Conservation (phyloP, 2,888 invertebrate genomes). For the Anodontia alba region DNA sequence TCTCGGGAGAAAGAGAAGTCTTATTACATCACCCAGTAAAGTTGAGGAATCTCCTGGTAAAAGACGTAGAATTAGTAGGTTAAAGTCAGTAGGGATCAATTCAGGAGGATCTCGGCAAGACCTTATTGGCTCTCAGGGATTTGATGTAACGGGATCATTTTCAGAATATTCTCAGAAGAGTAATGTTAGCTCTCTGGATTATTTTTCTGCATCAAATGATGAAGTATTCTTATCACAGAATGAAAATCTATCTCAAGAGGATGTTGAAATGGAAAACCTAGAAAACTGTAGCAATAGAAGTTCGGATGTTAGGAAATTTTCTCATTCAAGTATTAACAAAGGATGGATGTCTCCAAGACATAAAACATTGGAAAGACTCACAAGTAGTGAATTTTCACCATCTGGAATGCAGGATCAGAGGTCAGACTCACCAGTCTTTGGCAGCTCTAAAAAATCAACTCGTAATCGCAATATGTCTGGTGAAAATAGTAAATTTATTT, state of each 20-base stretch:
- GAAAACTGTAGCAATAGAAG: neutral
- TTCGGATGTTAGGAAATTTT: neutral
- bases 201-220: conserved; percentile 68
- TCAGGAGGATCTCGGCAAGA: neutral
- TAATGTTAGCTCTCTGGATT: conserved; percentile 49
- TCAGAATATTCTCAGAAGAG: conserved; percentile 54
- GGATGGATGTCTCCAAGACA: conserved; percentile 19
- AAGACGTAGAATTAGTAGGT: neutral
- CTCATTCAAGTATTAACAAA: neutral
- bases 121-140: conserved; percentile 64
- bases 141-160: conserved; percentile 56
- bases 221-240: conserved; percentile 65
- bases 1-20: conserved; percentile 51
- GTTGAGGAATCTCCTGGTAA: conserved; percentile 19
- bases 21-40: conserved; percentile 57
- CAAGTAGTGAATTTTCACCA: conserved; percentile 30
- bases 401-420: conserved; percentile 25
- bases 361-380: conserved; percentile 28
- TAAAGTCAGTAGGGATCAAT: neutral
- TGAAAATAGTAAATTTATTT: conserved; percentile 11
- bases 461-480: conserved; percentile 24
- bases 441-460: conserved; percentile 16
- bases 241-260: neutral
- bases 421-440: conserved; percentile 55
- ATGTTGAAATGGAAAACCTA: conserved; percentile 12